Conservation (phyloP, 2,113 vertebrate genomes). For the Gymnocephalus cernua region DNA sequence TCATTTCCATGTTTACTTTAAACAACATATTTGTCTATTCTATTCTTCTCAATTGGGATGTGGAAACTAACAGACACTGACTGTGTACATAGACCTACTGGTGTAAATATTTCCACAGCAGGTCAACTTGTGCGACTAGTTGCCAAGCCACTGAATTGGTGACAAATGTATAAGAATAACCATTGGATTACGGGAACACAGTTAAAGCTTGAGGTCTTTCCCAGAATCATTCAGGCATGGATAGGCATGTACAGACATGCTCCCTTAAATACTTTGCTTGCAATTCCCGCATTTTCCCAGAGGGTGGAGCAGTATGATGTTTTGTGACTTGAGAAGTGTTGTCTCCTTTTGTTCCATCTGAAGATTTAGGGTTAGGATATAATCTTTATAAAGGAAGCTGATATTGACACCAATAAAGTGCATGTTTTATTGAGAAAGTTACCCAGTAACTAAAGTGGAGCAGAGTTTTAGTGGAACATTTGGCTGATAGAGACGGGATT, state of each 20-base stretch:
- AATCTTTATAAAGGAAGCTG: neutral
- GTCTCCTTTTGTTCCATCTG: neutral
- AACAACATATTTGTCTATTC: neutral
- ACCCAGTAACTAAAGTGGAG: neutral
- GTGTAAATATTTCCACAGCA: neutral
- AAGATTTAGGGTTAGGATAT: neutral
- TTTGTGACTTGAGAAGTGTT: neutral
- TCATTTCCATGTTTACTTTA: neutral
- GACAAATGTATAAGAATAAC: neutral
- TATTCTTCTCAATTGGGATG: neutral
- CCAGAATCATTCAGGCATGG: fast-evolving
- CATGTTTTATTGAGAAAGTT: neutral
- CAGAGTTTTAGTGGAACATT: neutral
- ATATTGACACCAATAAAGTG: neutral
- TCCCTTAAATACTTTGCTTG: fast-evolving
- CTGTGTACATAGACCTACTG: neutral
- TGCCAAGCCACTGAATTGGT: neutral
- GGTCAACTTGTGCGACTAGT: neutral
- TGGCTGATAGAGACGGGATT: constrained; percentile 6
- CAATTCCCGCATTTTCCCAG: constrained; percentile 15
- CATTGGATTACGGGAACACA: neutral
- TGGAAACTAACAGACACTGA: neutral
- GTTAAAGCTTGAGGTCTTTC: neutral
- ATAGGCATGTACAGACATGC: constrained; percentile 32
- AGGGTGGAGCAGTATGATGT: constrained; percentile 32